These are phyloP conservation scores for Vanessa cardui DNA, from an alignment of 2,888 invertebrate genomes.

Conservation along the genomic window DNA sequence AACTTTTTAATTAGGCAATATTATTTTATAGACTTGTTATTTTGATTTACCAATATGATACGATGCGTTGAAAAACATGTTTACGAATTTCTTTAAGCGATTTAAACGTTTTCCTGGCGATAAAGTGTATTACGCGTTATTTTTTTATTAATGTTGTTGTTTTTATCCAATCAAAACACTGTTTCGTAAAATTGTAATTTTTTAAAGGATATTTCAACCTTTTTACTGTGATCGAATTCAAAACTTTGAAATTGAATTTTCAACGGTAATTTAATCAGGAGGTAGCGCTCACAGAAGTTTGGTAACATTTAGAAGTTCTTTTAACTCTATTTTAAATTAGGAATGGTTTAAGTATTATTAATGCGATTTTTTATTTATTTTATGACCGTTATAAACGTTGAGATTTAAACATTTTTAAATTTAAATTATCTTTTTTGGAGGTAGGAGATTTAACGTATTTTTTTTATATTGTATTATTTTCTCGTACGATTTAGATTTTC, in stretches of 20 bases:
- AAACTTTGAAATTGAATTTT: conserved; percentile 31
- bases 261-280: conserved; percentile 33
- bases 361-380: neutral
- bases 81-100: conserved; percentile 51
- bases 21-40: conserved; percentile 14
- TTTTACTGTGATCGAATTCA: conserved; percentile 23
- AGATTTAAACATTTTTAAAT: too few relatives aligned
- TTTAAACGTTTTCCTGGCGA: conserved; percentile 52
- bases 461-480: conserved; percentile 2
- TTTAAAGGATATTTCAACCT: conserved; percentile 3
- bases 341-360: neutral
- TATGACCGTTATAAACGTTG: neutral
- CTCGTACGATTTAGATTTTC: neutral
- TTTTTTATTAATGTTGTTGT: conserved; percentile 42
- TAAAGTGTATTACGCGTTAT: conserved; percentile 56
- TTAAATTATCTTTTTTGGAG: too few relatives aligned
- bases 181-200: neutral
- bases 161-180: neutral
- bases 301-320: conserved; percentile 27
- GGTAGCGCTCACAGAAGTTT: conserved; percentile 34
- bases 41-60: conserved; percentile 38
- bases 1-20: neutral
- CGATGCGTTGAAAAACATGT: conserved; percentile 45
- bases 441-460: too few relatives aligned
- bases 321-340: conserved; percentile 18